These are phyloP conservation scores for Dromaius novaehollandiae DNA, from an alignment of 2,113 vertebrate genomes.

Conservation along the genomic window DNA sequence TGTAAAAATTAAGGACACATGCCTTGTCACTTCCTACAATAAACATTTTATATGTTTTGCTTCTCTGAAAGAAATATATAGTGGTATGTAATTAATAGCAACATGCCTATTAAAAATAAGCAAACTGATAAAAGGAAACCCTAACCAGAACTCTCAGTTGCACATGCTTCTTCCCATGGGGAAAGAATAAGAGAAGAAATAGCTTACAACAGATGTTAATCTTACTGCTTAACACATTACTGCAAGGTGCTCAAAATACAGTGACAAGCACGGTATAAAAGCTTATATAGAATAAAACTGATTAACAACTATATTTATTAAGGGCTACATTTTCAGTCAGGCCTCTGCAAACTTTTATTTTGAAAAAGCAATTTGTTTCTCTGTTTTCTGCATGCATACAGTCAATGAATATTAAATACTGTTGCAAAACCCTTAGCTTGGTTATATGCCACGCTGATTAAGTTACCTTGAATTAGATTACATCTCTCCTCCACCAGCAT, in stretches of 20 bases:
- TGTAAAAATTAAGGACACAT: neutral
- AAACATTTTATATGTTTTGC: neutral
- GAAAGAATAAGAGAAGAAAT: slow-evolving; percentile 10
- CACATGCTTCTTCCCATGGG: neutral
- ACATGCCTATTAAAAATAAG: neutral
- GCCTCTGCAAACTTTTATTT: neutral
- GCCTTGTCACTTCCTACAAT: neutral
- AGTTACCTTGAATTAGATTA: slow-evolving; percentile 23
- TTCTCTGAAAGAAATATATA: neutral
- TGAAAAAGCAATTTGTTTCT: slow-evolving; percentile 16
- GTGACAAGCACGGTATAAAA: neutral
- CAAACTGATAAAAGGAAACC: neutral
- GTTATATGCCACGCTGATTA: neutral
- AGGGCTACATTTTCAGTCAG: neutral
- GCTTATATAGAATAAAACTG: neutral
- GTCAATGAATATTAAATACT: slow-evolving; percentile 48
- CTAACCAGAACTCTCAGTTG: neutral
- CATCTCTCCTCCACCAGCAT: neutral
- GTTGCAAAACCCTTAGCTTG: neutral
- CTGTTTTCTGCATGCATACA: neutral
- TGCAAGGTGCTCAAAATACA: neutral
- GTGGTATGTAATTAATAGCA: neutral
- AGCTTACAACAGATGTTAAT: slow-evolving; percentile 14
- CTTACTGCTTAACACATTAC: neutral
- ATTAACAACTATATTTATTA: slow-evolving; percentile 31